Percentiles rank a stretch among this genome's conserved stretches.
These are phyloP conservation scores for Gonocerus acuteangulatus DNA, from an alignment of 2,888 invertebrate species.

Conservation along the genomic window DNA sequence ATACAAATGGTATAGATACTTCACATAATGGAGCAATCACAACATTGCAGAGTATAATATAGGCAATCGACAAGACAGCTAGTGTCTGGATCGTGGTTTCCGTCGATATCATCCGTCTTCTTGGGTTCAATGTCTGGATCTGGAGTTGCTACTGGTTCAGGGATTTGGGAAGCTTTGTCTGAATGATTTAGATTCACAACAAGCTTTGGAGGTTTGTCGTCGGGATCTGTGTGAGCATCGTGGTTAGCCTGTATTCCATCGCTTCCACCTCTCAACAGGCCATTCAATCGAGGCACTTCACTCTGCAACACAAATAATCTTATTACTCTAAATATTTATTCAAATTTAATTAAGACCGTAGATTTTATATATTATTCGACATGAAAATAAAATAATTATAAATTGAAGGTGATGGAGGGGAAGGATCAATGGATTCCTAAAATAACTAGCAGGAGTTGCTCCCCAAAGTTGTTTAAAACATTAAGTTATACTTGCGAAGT, in stretches of 20 bases:
- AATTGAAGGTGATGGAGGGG: no score
- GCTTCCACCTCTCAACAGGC: not conserved
- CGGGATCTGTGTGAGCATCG: not conserved
- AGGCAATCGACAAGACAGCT: constrained; percentile 31
- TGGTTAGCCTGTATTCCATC: not conserved
- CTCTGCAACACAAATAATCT: constrained; percentile 9
- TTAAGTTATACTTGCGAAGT: no score
- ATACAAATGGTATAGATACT: no score
- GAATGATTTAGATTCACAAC: constrained; percentile 5
- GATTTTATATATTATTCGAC: not conserved
- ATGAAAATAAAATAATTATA: no score
- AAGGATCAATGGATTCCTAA: no score
- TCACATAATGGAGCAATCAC: constrained; percentile 32
- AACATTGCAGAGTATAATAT: constrained; percentile 31
- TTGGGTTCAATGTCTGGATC: not conserved
- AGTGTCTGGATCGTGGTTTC: constrained; percentile 21
- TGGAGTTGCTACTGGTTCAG: not conserved
- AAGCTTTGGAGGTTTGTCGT: constrained; percentile 15
- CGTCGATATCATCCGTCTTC: constrained; percentile 11
- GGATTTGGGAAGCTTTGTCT: constrained; percentile 14
- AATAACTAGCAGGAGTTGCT: no score
- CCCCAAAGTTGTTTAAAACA: no score
- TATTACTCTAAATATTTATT: not conserved
- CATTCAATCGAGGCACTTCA: not conserved
- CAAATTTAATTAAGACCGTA: not conserved